phyloP scores from a whole-genome alignment of 2,113 vertebrate species.

The Periophthalmus modestus region DNA sequence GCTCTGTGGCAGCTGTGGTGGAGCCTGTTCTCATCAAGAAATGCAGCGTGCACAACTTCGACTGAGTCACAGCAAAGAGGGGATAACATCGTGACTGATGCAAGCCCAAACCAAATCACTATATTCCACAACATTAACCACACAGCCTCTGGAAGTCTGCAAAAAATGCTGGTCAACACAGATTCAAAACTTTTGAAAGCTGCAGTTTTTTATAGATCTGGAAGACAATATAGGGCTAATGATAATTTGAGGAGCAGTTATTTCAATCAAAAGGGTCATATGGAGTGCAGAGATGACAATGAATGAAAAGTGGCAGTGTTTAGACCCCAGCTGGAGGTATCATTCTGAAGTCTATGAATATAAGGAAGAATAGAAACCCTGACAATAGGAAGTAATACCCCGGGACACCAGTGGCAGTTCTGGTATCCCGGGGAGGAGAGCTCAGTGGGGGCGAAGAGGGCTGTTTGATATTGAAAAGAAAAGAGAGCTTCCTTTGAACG shows the following conservation, averaged over 20 bases:
- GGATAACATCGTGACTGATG: slow-evolving; percentile 55
- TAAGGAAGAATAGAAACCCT: neutral
- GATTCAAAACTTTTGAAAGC: neutral
- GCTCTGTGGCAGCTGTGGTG: slow-evolving; percentile 39
- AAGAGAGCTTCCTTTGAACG: neutral
- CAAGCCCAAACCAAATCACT: slow-evolving; percentile 25
- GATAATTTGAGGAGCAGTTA: neutral
- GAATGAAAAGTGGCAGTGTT: neutral
- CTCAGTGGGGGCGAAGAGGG: neutral
- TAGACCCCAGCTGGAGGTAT: neutral
- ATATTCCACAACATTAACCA: slow-evolving; percentile 28
- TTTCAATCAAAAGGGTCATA: neutral
- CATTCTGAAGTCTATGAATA: neutral
- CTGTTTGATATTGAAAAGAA: neutral
- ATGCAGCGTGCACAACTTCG: slow-evolving; percentile 44
- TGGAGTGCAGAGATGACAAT: neutral
- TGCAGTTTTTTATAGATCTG: neutral
- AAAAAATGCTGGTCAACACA: neutral
- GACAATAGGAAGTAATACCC: neutral
- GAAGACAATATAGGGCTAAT: neutral
- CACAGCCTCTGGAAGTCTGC: neutral
- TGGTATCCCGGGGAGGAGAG: neutral
- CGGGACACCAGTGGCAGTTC: neutral
- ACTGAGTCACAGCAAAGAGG: slow-evolving; percentile 28
- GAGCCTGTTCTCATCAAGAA: slow-evolving; percentile 41